Evolutionary conservation across 2,888 invertebrate species (phyloP), one percentile per base, ranked within the genome.

Genomic region (Crioceris asparagi): DNA sequence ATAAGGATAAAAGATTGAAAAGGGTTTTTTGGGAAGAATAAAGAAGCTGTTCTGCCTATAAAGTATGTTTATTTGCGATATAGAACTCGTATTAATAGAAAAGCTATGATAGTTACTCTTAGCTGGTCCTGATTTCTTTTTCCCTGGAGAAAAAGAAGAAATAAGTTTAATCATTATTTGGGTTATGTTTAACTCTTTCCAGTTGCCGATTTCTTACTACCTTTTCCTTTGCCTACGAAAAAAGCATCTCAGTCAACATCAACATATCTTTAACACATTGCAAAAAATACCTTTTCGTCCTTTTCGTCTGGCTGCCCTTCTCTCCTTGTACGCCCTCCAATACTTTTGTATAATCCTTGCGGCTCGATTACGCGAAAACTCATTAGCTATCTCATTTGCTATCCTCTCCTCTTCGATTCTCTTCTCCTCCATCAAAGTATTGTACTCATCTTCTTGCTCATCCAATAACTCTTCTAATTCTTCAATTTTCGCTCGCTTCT

Each of bases 341-440:
- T 44, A 54, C 30, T 57, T 54, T 44, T 67, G 67, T 17, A 68
- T 65, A 38, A 50, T 56, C 21, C 57, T 57, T 3, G 64, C 66
- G 0, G 53, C 45, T 23, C 56, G 35, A 35, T 53, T 52, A 11
- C 44, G 35, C 35, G 56, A 36, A 34, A 55, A 49, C 3, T 51
- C 42, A 21, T 44, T 52, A 0, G 60, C 67, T 60, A 71, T 73
- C 45, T 66, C 66, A 18, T 64, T 60, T 64, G 69, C 67, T 50
- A 72, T 67, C 53, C 70, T 67, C 33, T 62, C 60, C 41, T 73
- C 68, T 48, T 75, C 74, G 45, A 72, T 73, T 37, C 70, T 69
- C 44, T 74, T 68, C 48, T 76, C 75, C n/a, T 53, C 65, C 72
- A 75, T 74, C 27, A 75, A 54, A 2, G 67, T 67, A 6, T 65